Evolutionary conservation across 1,140 invertebrate genomes (phyloP), one percentile per base, ranked within the genome.

Genomic region (Temnothorax longispinosus): DNA sequence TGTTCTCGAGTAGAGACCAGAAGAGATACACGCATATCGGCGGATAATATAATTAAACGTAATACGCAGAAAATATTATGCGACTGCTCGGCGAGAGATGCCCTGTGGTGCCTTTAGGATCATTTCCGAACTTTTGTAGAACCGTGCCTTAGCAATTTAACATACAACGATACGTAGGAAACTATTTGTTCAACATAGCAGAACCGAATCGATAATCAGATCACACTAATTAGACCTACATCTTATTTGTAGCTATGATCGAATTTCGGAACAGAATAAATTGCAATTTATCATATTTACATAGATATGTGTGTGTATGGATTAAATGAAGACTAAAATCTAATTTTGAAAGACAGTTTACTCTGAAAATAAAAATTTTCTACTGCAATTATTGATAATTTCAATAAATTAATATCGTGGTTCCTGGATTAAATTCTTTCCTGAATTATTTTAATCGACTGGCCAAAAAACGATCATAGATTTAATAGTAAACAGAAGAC

Each of bases 41-140:
- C 35, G 8, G 52, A 81, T 65, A 27, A 27, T 27, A 27, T 27
- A 78, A 84, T 64, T 91, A 86, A 58, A 67, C 8, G 32, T 69
- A 78, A 47, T 41, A 38, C 21, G 21, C 3, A 52, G 4, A 27
- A 56, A n/a, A 78, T 50, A 85, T 76, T 88, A 58, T 65, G 52
- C 50, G n/a, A 56, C 38, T 78, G 74, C 58, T 81, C 54, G 71
- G 58, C 60, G 74, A 60, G 35, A 35, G 86, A 89, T 54, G 74
- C 81, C 88, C 87, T 93, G 91, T 91, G 92, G 93, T 95, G 94
- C 94, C 94, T 95, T 95, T 92, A 93, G 93, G 84, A 88, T 92
- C 90, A 89, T 91, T 90, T 91, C 87, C 88, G 58, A 62, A 90
- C 77, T 85, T 90, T 82, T 76, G 90, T 94, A 92, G 91, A 85